These are phyloP conservation scores for Cephus pulcher DNA, from an alignment of 2,888 invertebrate species.

Conservation along the genomic window DNA sequence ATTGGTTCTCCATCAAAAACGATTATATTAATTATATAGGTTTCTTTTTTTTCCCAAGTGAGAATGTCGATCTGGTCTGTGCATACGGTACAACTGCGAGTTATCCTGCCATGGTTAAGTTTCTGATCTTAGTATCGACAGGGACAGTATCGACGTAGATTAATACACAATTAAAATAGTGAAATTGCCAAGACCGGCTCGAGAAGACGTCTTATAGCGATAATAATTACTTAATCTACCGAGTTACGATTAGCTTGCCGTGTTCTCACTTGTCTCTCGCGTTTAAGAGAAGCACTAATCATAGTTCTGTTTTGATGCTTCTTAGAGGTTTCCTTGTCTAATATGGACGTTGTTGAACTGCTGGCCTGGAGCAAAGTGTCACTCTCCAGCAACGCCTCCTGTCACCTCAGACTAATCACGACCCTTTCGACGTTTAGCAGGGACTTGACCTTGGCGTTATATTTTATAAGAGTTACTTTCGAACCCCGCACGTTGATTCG, in stretches of 20 bases:
- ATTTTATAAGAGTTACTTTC: slow-evolving; percentile 84
- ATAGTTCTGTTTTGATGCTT: slow-evolving; percentile 27
- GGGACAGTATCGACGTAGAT: neutral
- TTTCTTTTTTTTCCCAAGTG: neutral
- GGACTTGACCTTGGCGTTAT: slow-evolving; percentile 85
- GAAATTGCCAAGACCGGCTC: neutral
- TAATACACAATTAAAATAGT: neutral
- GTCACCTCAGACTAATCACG: slow-evolving; percentile 73
- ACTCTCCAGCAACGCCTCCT: slow-evolving; percentile 49
- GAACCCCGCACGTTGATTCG: slow-evolving; percentile 84
- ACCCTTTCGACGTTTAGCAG: slow-evolving; percentile 85
- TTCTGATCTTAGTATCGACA: neutral
- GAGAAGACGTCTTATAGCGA: neutral
- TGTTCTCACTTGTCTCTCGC: slow-evolving; percentile 30
- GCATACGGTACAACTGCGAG: neutral
- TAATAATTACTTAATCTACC: slow-evolving; percentile 1
- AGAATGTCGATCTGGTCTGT: neutral
- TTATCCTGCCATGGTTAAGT: neutral
- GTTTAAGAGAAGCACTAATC: slow-evolving; percentile 28
- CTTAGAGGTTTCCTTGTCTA: slow-evolving; percentile 31
- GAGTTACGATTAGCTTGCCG: slow-evolving; percentile 10
- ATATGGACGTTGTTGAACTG: slow-evolving; percentile 37
- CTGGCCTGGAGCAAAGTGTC: neutral
- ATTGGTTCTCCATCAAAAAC: neutral
- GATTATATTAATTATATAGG: neutral